Evolutionary conservation across 2,888 invertebrate species (phyloP).

Genomic region (Thyatira batis): DNA sequence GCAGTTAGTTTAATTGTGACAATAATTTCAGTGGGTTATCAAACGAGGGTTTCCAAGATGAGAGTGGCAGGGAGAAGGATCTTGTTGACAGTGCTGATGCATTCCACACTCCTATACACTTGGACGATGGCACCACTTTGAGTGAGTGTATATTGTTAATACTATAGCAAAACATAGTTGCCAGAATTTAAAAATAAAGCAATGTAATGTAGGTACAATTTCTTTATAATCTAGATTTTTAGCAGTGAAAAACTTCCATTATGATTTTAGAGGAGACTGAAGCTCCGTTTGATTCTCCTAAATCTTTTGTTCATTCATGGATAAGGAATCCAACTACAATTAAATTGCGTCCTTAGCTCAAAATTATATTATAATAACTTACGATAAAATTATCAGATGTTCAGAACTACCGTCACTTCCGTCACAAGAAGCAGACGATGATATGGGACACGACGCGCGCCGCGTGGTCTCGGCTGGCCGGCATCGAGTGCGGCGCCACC

Average conservation of each 20-base stretch:
- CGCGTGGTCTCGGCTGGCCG: constrained; percentile 87
- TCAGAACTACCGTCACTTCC: constrained; percentile 85
- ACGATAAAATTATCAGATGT: constrained; percentile 80
- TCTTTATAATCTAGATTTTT: no score
- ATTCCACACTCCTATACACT: constrained; percentile 62
- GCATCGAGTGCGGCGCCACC: constrained; percentile 86
- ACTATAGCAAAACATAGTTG: no score
- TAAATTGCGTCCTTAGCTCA: no score
- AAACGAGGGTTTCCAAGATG: constrained; percentile 69
- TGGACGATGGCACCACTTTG: constrained; percentile 70
- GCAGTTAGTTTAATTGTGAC: neutral
- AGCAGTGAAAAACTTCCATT: no score
- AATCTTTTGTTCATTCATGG: no score
- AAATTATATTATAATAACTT: no score
- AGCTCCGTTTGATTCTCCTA: no score
- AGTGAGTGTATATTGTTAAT: no score
- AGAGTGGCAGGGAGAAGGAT: constrained; percentile 48
- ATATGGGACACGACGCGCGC: constrained; percentile 88
- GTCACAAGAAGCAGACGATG: constrained; percentile 91
- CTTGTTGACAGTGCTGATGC: constrained; percentile 55
- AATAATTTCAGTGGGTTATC: constrained; percentile 60
- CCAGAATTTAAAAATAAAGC: no score
- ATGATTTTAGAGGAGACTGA: no score
- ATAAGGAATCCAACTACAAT: no score
- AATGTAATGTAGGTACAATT: no score